phyloP scores from a whole-genome alignment of 2,797 vertebrate species.

The Pyrrhura leucotis region DNA sequence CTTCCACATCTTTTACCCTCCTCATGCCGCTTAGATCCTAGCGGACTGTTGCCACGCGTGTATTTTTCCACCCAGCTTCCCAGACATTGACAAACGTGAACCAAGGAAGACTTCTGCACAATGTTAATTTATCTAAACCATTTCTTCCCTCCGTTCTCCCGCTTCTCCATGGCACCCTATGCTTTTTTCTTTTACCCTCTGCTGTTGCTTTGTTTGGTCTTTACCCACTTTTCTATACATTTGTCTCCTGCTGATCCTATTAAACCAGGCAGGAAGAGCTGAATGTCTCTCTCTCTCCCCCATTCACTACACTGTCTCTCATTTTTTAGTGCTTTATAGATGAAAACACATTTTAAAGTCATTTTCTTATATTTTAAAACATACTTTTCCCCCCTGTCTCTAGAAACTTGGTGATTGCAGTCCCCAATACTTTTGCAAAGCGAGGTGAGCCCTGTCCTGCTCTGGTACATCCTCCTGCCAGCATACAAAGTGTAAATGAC shows the following conservation, averaged over 20 bases:
- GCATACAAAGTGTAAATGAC: background rate
- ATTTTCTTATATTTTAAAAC: background rate
- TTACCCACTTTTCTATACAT: background rate
- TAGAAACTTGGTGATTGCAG: background rate
- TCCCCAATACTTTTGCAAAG: background rate
- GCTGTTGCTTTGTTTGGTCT: background rate
- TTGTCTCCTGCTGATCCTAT: background rate
- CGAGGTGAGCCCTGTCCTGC: background rate
- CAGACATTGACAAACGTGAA: background rate
- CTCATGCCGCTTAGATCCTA: background rate
- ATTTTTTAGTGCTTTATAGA: background rate
- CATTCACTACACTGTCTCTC: background rate
- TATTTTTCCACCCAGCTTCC: slow-evolving; percentile 18
- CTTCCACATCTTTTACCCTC: background rate
- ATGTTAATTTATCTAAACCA: background rate
- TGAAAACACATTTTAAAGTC: background rate
- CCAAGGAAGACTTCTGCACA: background rate
- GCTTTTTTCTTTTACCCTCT: background rate
- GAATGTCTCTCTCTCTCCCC: background rate
- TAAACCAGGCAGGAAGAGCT: background rate
- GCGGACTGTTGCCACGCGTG: background rate
- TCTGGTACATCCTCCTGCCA: background rate
- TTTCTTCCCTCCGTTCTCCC: background rate
- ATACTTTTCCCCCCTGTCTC: background rate
- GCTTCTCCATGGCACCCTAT: background rate